phyloP scores from a whole-genome alignment of 2,888 invertebrate species.

The Hirtodrosophila alboralis region DNA sequence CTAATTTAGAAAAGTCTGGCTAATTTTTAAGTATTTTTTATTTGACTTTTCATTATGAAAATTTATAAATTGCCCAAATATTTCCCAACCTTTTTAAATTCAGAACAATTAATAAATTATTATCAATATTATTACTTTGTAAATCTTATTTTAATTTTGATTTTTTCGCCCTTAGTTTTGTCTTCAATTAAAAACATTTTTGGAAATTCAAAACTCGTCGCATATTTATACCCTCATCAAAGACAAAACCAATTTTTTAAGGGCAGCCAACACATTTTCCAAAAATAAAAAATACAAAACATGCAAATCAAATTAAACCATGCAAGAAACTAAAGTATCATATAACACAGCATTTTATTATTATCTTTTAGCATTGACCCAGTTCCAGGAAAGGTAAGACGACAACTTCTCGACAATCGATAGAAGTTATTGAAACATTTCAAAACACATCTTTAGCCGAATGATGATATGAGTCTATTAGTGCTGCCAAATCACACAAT shows the following conservation, averaged over 20 bases:
- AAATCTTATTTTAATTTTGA: too few relatives aligned
- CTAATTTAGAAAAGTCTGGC: too few relatives aligned
- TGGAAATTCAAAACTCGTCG: slow-evolving; percentile 1
- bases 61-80: too few relatives aligned
- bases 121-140: too few relatives aligned
- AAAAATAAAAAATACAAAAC: slow-evolving; percentile 12
- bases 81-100: too few relatives aligned
- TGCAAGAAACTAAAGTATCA: slow-evolving; percentile 35
- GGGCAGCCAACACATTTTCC: slow-evolving; percentile 23
- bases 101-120: too few relatives aligned
- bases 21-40: too few relatives aligned
- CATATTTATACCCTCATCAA: slow-evolving; percentile 37
- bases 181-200: too few relatives aligned
- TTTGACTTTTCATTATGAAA: too few relatives aligned
- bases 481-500: slow-evolving; percentile 7
- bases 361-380: slow-evolving; percentile 66
- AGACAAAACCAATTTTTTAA: not conserved
- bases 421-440: slow-evolving; percentile 33
- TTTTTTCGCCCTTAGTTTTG: too few relatives aligned
- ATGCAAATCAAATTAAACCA: slow-evolving; percentile 51
- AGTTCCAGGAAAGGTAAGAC: slow-evolving; percentile 67
- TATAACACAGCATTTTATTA: slow-evolving; percentile 41
- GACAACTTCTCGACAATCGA: slow-evolving; percentile 33
- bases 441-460: slow-evolving; percentile 31
- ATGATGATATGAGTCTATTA: slow-evolving; percentile 53